Evolutionary conservation across 1,140 invertebrate genomes (phyloP).

Genomic region (Ephestia elutella): DNA sequence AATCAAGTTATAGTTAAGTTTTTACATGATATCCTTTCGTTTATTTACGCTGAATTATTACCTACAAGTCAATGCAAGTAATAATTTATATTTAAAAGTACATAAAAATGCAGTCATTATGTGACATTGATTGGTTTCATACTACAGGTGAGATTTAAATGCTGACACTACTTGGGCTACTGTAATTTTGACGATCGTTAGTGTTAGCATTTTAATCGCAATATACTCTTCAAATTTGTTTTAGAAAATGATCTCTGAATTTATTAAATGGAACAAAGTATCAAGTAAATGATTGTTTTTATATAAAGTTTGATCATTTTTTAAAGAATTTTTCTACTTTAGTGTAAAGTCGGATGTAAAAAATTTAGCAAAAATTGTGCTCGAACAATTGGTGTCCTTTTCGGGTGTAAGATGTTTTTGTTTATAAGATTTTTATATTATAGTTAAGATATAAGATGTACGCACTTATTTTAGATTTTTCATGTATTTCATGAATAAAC

Average conservation of each 20-base stretch:
- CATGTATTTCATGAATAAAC: background rate
- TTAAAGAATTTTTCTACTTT: too few species aligned
- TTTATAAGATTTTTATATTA: background rate
- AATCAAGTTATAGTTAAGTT: too few species aligned
- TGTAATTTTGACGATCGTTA: too few species aligned
- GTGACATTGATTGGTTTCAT: background rate
- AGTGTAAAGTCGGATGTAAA: background rate
- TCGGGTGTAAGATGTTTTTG: background rate
- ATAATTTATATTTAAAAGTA: background rate
- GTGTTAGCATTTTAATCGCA: too few species aligned
- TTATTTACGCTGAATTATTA: background rate
- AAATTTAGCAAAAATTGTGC: background rate
- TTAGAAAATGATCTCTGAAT: background rate
- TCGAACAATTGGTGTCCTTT: background rate
- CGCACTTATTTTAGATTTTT: constrained; percentile 1
- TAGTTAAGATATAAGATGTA: background rate
- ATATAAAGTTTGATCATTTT: too few species aligned
- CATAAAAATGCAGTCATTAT: background rate
- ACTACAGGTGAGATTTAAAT: too few species aligned
- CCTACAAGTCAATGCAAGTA: background rate
- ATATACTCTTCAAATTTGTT: too few species aligned
- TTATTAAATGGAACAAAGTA: too few species aligned
- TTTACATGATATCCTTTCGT: too few species aligned
- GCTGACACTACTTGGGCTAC: too few species aligned
- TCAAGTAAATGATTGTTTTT: too few species aligned